Base-by-base conservation (phyloP, 2,888 invertebrate genomes). In the Leptogaster cylindrica region DNA sequence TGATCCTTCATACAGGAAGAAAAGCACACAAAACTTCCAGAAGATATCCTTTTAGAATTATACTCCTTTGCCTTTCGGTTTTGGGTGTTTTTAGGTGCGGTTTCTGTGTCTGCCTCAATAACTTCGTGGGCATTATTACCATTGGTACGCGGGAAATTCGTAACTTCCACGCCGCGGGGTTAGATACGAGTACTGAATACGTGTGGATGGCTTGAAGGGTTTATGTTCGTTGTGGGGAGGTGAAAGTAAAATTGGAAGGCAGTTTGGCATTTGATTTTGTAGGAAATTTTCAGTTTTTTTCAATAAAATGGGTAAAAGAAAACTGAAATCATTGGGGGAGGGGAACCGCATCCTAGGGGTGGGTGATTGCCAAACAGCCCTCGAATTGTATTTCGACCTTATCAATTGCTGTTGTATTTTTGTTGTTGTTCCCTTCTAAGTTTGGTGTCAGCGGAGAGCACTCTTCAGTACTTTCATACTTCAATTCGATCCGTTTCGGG, bases 201-300 rank as follows among this genome's bases (percentile, higher is more conserved):
- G 23, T n/a, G n/a, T n/a, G n/a, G n/a, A n/a, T n/a, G n/a, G n/a
- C n/a, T n/a, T n/a, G n/a, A n/a, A n/a, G n/a, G n/a, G n/a, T n/a
- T n/a, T n/a, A n/a, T n/a, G n/a, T n/a, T n/a, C n/a, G n/a, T n/a
- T n/a, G n/a, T n/a, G n/a, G n/a, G n/a, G n/a, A n/a, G n/a, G n/a
- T n/a, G 36, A 55, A 23, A 20, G 33, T 18, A 33, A 18, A 36
- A 23, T 6, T 20, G 20, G 36, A 4, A 20, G 10, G 23, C 23
- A 2, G 3, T n/a, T n/a, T 55, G 23, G 25, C 36, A 55, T 55
- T 55, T 36, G 55, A 55, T 36, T 55, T 36, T 55, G 55, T 55
- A 55, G 36, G 39, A 55, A 55, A n/a, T n/a, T 55, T 36, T 55
- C 39, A 39, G 55, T 36, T 36, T 55, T 55, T 39, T 36, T 36